Evolutionary conservation across 2,113 vertebrate genomes (phyloP), one percentile per base, ranked within the genome.

Genomic region (Picathartes gymnocephalus): DNA sequence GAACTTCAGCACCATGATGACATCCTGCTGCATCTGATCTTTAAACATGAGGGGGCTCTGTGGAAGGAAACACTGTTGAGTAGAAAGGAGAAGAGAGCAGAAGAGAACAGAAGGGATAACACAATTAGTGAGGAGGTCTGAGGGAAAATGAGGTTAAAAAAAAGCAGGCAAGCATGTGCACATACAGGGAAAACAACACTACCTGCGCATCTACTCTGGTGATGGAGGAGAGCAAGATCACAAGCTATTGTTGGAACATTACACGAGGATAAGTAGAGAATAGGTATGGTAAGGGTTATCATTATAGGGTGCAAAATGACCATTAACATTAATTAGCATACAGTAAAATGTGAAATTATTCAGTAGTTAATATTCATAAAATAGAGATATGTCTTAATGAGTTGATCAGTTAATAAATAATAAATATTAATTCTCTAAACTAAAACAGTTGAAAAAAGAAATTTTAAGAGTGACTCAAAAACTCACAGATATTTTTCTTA

Each of bases 1-100:
- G 85, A 99, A 99, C 98, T 99, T 99, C 86, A 99, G 97, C 97
- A 99, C 99, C 99, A 99, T 99, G 96, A 99, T 99, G 94, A 99
- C 99, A 93, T 99, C 99, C 98, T 99, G 99, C 97, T 99, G 99
- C 99, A 99, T 99, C 98, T 99, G 99, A 97, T 99, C 99, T 98
- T 99, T 99, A 98, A 99, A 99, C 99, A 99, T 99, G 97, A 99
- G 99, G 6, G 99, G 99, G 93, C 99, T 99, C 99, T 99, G 99
- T 97, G 98, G 99, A 98, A 99, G 99, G 99, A 99, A 99, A 99
- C 99, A 99, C 99, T 99, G 98, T 98, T 98, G 98, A 99, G 98
- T 97, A 98, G 98, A 98, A 97, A 97, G 96, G 96, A 97, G 96
- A 95, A 96, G 97, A 97, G 97, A 97, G 95, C 89, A 97, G 97